Base-by-base conservation (phyloP, 1,140 invertebrate species). In the Euglossa dilemma region DNA sequence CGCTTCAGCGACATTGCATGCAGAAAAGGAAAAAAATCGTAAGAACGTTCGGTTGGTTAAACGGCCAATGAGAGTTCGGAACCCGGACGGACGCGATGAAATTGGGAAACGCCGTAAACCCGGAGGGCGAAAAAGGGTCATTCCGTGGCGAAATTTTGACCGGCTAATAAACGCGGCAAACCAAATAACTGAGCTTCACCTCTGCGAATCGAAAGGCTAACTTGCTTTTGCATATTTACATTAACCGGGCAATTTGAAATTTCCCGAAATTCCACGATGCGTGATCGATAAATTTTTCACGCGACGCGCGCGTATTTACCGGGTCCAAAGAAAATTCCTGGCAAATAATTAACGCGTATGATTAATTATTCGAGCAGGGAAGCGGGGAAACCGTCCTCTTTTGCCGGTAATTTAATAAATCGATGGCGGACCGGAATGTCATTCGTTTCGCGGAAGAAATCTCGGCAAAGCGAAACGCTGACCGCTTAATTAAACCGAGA, bases 401-500 rank as follows among this genome's bases (percentile, higher is more conserved):
- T 28, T 6, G 12, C 25, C 6, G 45, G 28, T 50, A 28, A 50
- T 64, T 77, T 52, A 54, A 77, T 77, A 52, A 70, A 70, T 70
- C 66, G 54, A 59, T 45, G 28, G n/a, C 43, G n/a, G 28, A 57
- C 28, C 23, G 18, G 11, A 64, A 20, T 8, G 14, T 56, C 59
- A n/a, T 28, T 50, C 36, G 50, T 73, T 54, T 12, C 57, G 20
- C 43, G 36, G 47, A 59, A 52, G 78, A 72, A 63, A 63, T 23
- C 66, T 63, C 69, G 14, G 69, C 57, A 45, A 73, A 73, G 36
- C 59, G 57, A 50, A 80, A 80, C 18, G 16, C 4, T 1, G 52
- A 45, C 20, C 50, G 70, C 57, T 64, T 73, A 73, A 80, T 80
- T 80, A 74, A 74, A 73, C 50, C 57, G 78, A 54, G 78, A 73